Evolutionary conservation across 2,113 vertebrate species (phyloP), one percentile per base, ranked within the genome.

Genomic region (Perognathus longimembris): DNA sequence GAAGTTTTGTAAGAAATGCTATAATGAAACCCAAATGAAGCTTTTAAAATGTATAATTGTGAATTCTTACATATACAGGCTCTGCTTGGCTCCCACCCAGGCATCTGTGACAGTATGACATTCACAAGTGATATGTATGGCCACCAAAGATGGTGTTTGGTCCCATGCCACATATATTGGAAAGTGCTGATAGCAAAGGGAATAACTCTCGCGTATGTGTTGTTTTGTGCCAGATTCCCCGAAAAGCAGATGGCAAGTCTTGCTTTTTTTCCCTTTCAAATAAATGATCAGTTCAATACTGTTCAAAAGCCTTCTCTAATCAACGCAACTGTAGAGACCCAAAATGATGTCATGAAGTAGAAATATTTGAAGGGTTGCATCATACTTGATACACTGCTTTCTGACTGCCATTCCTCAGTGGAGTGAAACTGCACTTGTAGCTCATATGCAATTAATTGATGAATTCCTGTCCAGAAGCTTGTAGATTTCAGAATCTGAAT

Each of bases 221-320:
- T 67, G 22, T 61, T 85, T 78, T 34, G 45, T 12, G 17, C 38
- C n/a, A 36, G 6, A 45, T 69, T 69, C 28, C 5, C 34, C 74
- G 71, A 45, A 61, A 70, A 85, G 17, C 40, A 74, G 73, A 45
- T 83, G 28, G 7, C 45, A 22, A 63, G 15, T 26, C 11, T 24
- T 2, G 18, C 26, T 67, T 63, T 67, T 63, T 66, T 5, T 24
- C 50, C 64, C 80, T 40, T 67, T 67, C 14, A 87, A 89, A 86
- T 86, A n/a, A 91, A n/a, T 82, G 76, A 94, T 69, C 57, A 77
- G 36, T 57, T 63, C 69, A 82, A 57, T 70, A 77, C 78, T 66
- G 11, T 74, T 83, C 85, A 50, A 79, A 69, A 4, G 71, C 80
- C 6, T 32, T 92, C 24, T 78, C 61, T 67, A 82, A 36, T 17